Evolutionary conservation across 2,888 invertebrate genomes (phyloP).

Genomic region (Drosophila meridiana): DNA sequence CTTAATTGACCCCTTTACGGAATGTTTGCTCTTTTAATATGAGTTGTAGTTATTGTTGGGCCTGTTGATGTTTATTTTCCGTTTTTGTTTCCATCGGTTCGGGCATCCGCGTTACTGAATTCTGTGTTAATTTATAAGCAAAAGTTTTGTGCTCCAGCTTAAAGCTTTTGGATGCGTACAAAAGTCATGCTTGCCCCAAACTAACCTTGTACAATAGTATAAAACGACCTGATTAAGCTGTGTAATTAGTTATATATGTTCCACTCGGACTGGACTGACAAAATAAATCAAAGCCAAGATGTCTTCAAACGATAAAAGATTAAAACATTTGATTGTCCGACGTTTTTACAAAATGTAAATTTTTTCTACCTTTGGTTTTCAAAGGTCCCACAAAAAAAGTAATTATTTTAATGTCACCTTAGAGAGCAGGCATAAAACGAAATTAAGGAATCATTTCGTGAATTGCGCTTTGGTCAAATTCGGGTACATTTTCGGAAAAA

Average conservation of each 20-base stretch:
- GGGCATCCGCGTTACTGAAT: not conserved
- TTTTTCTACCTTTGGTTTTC: not conserved
- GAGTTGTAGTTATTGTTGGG: conserved; percentile 1
- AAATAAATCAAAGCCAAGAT: conserved; percentile 50
- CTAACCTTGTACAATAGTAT: not conserved
- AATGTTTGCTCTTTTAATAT: conserved; percentile 4
- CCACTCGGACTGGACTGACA: not conserved
- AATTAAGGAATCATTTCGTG: conserved; percentile 32
- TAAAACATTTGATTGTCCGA: conserved; percentile 52
- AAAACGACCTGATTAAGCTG: not conserved
- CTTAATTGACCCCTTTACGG: not conserved
- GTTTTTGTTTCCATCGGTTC: not conserved
- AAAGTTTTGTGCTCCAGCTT: not conserved
- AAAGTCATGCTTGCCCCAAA: not conserved
- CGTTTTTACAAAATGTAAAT: conserved; percentile 1
- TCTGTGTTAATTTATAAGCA: not conserved
- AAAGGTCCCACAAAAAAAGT: conserved; percentile 41
- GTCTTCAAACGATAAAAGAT: conserved; percentile 60
- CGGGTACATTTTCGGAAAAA: conserved; percentile 43
- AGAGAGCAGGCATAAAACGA: conserved; percentile 39
- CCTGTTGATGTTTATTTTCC: not conserved
- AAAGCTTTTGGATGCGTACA: not conserved
- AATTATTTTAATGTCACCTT: conserved; percentile 69
- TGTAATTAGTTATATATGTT: conserved; percentile 3
- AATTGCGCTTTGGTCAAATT: conserved; percentile 37